These are phyloP conservation scores for Anguilla megastoma DNA, from an alignment of 2,797 vertebrate genomes.

Conservation along the genomic window DNA sequence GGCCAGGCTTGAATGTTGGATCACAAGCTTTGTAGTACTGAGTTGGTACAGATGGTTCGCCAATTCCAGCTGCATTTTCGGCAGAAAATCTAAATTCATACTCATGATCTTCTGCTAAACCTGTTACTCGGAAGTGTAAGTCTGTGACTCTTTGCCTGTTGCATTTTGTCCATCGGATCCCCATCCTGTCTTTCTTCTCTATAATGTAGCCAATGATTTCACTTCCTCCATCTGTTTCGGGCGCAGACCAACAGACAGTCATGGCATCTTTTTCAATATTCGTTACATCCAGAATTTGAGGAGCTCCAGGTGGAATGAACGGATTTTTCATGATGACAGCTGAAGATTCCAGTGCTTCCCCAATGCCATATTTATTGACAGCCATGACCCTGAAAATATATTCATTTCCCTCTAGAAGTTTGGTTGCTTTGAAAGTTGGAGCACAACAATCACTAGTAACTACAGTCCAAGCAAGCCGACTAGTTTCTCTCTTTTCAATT, in stretches of 20 bases:
- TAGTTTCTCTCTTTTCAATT: conserved; percentile 95
- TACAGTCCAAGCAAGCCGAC: conserved; percentile 93
- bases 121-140: conserved; percentile 88
- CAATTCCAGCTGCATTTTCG: conserved; percentile 91
- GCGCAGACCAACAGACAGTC: conserved; percentile 91
- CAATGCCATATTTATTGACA: conserved; percentile 88
- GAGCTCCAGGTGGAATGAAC: conserved; percentile 87
- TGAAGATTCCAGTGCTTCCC: conserved; percentile 83
- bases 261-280: conserved; percentile 92
- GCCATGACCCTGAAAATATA: conserved; percentile 97
- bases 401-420: conserved; percentile 94
- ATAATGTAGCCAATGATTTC: conserved; percentile 88
- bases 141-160: conserved; percentile 93
- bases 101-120: conserved; percentile 87
- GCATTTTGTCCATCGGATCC: conserved; percentile 95
- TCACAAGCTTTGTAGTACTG: conserved; percentile 91
- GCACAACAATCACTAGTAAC: conserved; percentile 82
- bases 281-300: conserved; percentile 87
- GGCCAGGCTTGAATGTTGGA: conserved; percentile 93
- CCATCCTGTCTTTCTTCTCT: conserved; percentile 92
- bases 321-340: conserved; percentile 91
- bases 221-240: conserved; percentile 89
- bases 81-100: conserved; percentile 96
- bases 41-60: conserved; percentile 87
- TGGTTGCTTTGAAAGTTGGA: conserved; percentile 88